phyloP scores from a whole-genome alignment of 2,797 vertebrate species.

The Notolepis coatsorum region DNA sequence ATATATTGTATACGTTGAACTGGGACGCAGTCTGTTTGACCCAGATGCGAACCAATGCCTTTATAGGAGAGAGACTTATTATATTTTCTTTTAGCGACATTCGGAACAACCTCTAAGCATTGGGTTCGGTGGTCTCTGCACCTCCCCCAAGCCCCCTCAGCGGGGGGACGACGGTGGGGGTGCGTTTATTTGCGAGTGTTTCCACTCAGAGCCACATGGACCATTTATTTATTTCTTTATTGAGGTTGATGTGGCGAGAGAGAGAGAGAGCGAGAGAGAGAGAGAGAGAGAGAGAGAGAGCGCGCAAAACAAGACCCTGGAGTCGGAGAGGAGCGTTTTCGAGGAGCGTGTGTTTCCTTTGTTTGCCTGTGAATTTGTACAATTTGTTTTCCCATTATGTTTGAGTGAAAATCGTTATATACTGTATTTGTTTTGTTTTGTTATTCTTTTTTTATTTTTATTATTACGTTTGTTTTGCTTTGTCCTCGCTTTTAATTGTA shows the following conservation, averaged over 20 bases:
- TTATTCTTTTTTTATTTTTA: constrained; percentile 58
- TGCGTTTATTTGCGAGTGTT: constrained; percentile 76
- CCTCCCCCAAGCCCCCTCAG: constrained; percentile 54
- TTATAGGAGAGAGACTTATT: constrained; percentile 53
- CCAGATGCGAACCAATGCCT: constrained; percentile 70
- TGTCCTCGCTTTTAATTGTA: constrained; percentile 78
- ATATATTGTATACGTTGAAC: no score
- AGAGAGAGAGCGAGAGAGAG: constrained; percentile 62
- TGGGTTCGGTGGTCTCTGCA: constrained; percentile 74
- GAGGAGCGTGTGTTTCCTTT: constrained; percentile 72
- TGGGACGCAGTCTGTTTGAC: constrained; percentile 25
- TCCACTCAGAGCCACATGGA: constrained; percentile 77
- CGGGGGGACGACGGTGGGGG: constrained; percentile 55
- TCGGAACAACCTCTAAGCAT: constrained; percentile 78
- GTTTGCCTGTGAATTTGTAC: constrained; percentile 85
- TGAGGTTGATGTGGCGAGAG: constrained; percentile 72
- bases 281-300: constrained; percentile 65
- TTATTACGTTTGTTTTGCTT: constrained; percentile 69
- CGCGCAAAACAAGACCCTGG: constrained; percentile 64
- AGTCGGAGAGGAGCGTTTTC: constrained; percentile 60
- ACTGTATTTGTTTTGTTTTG: constrained; percentile 70
- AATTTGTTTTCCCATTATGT: constrained; percentile 73
- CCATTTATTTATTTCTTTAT: constrained; percentile 86
- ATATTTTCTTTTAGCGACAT: constrained; percentile 30
- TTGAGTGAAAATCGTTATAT: constrained; percentile 74